Base-by-base conservation (phyloP, 2,797 vertebrate species). In the Cryptoprocta ferox region DNA sequence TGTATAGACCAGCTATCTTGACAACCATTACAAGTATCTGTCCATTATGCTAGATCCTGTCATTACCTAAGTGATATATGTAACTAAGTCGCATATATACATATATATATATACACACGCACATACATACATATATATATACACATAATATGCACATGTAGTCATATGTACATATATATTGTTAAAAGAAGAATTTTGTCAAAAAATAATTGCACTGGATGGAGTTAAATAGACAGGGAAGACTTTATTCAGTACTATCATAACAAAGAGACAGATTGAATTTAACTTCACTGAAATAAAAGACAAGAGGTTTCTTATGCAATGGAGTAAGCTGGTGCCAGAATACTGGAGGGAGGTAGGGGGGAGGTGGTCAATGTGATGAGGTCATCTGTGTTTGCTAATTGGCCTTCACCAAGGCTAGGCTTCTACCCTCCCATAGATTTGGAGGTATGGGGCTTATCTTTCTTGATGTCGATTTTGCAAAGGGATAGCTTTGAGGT, bases 21-120 rank as follows among this genome's bases (percentile, higher is more conserved):
- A 76, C 53, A 90, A 9, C 1, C 71, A 28, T 7, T 3, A 13
- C 12, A 42, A 28, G 88, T 82, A 10, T 4, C 10, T 21, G 4
- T 35, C 37, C 35, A 24, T n/a, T 82, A 35, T 21, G 32, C 26
- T 61, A 35, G 16, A 45, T 28, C 32, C 61, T 79, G 10, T 66
- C 50, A 76, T 30, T 61, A 26, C 14, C 26, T 61, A 37, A 94
- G 28, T 15, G 45, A 75, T 26, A 10, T 19, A 12, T 78, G 30
- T 56, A 39, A 71, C 68, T 71, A 26, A 39, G 10, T 18, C 9
- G 5, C 16, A 28, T 19, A 45, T 2, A 19, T 15, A 12, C 14
- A 35, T 6, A 42, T 4, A 18, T 12, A 32, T 9, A 2, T 9
- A 56, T 0, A 30, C 1, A 70, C 7, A 86, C 3, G 3, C 21